These are phyloP conservation scores for Arge pagana DNA, from an alignment of 2,888 invertebrate genomes.

Conservation along the genomic window DNA sequence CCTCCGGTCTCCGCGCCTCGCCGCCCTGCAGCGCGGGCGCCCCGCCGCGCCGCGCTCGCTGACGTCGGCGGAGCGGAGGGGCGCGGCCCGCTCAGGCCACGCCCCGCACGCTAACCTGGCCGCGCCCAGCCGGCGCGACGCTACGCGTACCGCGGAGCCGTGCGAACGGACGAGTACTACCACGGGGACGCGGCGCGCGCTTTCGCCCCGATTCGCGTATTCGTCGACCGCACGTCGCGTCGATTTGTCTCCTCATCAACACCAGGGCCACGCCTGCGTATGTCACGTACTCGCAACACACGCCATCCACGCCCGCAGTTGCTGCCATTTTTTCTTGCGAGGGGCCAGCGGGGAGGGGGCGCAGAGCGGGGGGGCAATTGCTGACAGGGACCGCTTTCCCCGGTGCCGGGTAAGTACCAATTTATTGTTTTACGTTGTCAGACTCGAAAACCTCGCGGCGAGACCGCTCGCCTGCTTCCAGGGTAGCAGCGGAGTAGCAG, in stretches of 20 bases:
- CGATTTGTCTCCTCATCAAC: not conserved
- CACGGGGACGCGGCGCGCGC: not conserved
- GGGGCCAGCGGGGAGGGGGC: slow-evolving; percentile 38
- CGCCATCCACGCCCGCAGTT: slow-evolving; percentile 63
- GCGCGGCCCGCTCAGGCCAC: slow-evolving; percentile 1
- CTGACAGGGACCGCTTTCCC: slow-evolving; percentile 55
- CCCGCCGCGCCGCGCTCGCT: slow-evolving; percentile 52
- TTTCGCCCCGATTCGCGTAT: not conserved
- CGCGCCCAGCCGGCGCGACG: slow-evolving; percentile 26
- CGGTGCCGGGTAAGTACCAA: slow-evolving; percentile 43
- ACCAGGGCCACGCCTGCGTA: slow-evolving; percentile 3
- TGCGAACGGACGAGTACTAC: not conserved
- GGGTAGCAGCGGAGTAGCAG: not conserved
- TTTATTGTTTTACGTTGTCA: slow-evolving; percentile 53
- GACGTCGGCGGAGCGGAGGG: slow-evolving; percentile 54
- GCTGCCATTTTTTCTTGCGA: slow-evolving; percentile 61
- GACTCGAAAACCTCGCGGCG: slow-evolving; percentile 30
- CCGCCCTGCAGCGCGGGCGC: slow-evolving; percentile 24
- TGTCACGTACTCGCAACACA: slow-evolving; percentile 32
- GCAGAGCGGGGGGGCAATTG: slow-evolving; percentile 50
- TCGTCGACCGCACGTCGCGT: not conserved
- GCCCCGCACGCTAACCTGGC: slow-evolving; percentile 10
- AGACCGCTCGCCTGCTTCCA: not conserved
- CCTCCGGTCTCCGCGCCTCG: slow-evolving; percentile 11
- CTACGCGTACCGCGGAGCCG: slow-evolving; percentile 26